These are phyloP conservation scores for Drosophila nigricruria DNA, from an alignment of 2,888 invertebrate genomes.

Conservation along the genomic window DNA sequence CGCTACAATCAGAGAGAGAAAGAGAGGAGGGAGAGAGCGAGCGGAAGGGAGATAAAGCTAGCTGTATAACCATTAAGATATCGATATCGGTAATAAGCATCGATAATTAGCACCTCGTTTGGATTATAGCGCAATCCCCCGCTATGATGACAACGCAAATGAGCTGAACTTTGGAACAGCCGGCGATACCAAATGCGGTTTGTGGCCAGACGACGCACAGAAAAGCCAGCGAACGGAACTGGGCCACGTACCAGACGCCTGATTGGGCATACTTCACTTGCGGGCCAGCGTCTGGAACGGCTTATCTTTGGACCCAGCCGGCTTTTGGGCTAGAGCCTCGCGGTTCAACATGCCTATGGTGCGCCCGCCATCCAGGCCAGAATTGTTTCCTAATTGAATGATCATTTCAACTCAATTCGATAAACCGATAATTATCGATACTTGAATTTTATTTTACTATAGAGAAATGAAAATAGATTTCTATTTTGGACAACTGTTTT, in stretches of 20 bases:
- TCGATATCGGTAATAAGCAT: slow-evolving; percentile 23
- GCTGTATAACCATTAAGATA: slow-evolving; percentile 14
- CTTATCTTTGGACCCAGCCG: slow-evolving; percentile 28
- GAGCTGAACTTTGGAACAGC: slow-evolving; percentile 44
- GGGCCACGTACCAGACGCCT: slow-evolving; percentile 43
- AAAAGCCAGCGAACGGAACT: slow-evolving; percentile 4
- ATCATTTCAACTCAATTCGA: neutral
- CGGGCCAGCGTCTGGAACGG: slow-evolving; percentile 21
- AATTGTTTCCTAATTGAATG: neutral
- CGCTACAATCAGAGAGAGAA: neutral
- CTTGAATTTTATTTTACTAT: too few relatives aligned
- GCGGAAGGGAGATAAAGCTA: neutral
- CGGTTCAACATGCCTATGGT: neutral
- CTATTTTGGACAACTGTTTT: too few relatives aligned
- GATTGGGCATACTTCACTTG: slow-evolving; percentile 29
- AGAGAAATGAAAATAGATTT: too few relatives aligned
- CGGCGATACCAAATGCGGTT: slow-evolving; percentile 1
- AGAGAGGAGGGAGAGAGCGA: neutral
- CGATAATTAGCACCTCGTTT: slow-evolving; percentile 7
- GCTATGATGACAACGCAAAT: slow-evolving; percentile 13
- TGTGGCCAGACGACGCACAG: slow-evolving; percentile 1
- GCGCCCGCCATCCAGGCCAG: neutral
- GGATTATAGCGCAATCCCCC: slow-evolving; percentile 8
- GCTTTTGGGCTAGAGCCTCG: neutral
- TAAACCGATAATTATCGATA: neutral